phyloP scores from a whole-genome alignment of 2,797 vertebrate genomes.

The Luscinia megarhynchos region DNA sequence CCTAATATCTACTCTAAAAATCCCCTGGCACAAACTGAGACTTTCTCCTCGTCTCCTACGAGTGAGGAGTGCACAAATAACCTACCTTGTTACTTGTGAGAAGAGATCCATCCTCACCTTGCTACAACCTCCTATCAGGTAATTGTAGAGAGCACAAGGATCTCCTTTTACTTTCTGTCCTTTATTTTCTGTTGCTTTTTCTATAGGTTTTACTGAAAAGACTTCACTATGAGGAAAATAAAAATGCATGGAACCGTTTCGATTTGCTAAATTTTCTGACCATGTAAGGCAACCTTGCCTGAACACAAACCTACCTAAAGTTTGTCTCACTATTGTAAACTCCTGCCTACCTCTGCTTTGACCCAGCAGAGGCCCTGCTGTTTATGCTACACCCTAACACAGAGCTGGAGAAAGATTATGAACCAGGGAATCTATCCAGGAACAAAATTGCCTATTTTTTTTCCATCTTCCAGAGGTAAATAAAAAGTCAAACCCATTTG shows the following conservation, averaged over 20 bases:
- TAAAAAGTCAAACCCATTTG: slow-evolving; percentile 58
- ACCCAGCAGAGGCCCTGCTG: neutral
- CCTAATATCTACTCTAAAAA: neutral
- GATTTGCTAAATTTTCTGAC: neutral
- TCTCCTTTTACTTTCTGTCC: neutral
- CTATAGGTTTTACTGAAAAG: neutral
- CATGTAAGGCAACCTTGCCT: neutral
- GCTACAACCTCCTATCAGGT: neutral
- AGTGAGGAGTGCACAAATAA: neutral
- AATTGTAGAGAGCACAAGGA: neutral
- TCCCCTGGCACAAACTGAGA: neutral
- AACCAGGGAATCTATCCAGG: slow-evolving; percentile 50
- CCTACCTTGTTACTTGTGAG: neutral
- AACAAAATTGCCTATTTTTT: slow-evolving; percentile 9
- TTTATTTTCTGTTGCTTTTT: neutral
- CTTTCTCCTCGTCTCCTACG: neutral
- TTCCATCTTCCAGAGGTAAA: slow-evolving; percentile 44
- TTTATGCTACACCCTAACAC: slow-evolving; percentile 1
- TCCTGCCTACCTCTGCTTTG: neutral
- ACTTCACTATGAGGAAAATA: neutral
- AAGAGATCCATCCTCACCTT: neutral
- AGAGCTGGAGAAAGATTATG: slow-evolving; percentile 22
- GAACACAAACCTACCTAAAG: neutral
- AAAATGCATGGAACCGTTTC: neutral
- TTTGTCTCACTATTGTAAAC: neutral